phyloP scores from a whole-genome alignment of 2,888 invertebrate species.

The Chrysodeixis includens region DNA sequence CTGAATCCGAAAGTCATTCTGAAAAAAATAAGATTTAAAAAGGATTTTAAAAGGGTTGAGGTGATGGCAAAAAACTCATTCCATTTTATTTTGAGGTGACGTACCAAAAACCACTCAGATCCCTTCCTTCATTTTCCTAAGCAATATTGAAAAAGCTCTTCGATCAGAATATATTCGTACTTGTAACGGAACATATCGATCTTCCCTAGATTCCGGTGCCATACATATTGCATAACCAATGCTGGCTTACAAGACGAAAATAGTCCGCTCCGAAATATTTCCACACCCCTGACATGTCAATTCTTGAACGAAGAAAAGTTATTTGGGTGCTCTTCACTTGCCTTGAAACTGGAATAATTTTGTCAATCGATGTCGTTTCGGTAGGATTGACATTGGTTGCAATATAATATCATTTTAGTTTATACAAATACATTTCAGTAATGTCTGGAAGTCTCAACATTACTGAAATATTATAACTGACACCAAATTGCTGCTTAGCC shows the following conservation, averaged over 20 bases:
- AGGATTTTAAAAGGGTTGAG: no score
- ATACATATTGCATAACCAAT: neutral
- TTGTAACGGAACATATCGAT: slow-evolving; percentile 25
- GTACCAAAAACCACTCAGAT: neutral
- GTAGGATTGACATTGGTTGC: neutral
- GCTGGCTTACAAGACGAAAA: slow-evolving; percentile 23
- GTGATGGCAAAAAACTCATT: neutral
- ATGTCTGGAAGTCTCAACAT: no score
- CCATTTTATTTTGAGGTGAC: neutral
- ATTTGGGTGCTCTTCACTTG: slow-evolving; percentile 9
- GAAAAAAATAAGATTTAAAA: no score
- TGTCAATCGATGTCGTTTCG: neutral
- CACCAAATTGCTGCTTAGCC: no score
- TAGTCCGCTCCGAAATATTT: slow-evolving; percentile 37
- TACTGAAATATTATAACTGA: no score
- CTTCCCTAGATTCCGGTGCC: neutral
- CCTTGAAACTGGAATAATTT: neutral
- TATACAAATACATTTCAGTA: no score
- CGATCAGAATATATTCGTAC: neutral
- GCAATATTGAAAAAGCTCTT: neutral
- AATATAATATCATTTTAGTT: neutral
- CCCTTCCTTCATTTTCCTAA: neutral
- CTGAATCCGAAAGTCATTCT: no score
- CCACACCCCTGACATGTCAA: slow-evolving; percentile 19
- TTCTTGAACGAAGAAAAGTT: slow-evolving; percentile 22